These are phyloP conservation scores for Hemiscyllium ocellatum DNA, from an alignment of 2,113 vertebrate genomes.

Conservation along the genomic window DNA sequence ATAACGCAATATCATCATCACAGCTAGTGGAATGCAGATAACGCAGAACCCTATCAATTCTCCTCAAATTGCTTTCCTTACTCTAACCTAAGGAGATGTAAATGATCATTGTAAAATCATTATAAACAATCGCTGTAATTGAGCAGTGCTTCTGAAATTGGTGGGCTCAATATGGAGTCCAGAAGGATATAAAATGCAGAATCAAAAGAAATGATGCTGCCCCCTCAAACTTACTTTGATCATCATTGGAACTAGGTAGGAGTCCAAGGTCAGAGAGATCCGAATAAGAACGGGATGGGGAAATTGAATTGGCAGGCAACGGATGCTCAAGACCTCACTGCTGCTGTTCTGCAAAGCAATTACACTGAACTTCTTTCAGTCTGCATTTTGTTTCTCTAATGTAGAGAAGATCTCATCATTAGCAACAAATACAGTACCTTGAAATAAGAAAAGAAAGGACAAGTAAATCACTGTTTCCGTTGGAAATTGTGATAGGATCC, in stretches of 20 bases:
- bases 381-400: neutral
- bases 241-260: neutral
- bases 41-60: neutral
- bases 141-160: neutral
- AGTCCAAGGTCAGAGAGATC: neutral
- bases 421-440: no score
- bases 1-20: no score
- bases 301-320: neutral
- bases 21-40: no score
- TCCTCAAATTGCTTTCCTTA: neutral
- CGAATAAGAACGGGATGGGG: neutral
- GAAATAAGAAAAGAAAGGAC: no score
- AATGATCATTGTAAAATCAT: neutral
- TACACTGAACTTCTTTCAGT: neutral
- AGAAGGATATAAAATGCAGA: neutral
- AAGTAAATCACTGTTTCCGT: neutral
- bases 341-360: neutral
- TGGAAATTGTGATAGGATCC: neutral
- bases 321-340: neutral
- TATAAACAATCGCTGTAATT: neutral
- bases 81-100: neutral
- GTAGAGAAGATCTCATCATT: neutral
- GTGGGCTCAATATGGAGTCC: neutral
- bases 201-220: neutral
- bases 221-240: neutral